A percentile compares a stretch with the other conserved stretches of the same genome.
Evolutionary conservation across 2,888 invertebrate genomes (phyloP).

Genomic region (Abscondita cerata): DNA sequence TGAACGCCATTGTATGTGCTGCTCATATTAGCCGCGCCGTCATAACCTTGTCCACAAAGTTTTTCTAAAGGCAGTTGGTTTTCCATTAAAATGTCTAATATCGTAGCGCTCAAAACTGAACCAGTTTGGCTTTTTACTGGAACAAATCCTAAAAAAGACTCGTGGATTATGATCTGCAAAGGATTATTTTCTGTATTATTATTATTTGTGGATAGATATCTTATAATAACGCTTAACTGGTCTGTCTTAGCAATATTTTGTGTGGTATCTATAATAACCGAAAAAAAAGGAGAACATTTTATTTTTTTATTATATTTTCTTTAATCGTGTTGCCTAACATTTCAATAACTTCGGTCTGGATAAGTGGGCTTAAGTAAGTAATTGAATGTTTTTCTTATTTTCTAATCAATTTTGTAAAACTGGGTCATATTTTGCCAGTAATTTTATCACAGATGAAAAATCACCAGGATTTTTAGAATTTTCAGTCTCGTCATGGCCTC

Average conservation of each 20-base stretch:
- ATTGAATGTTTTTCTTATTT: constrained; percentile 3
- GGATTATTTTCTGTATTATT: background rate
- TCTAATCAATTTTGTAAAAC: constrained; percentile 1
- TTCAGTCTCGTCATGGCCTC: background rate
- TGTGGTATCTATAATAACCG: background rate
- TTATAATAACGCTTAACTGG: background rate
- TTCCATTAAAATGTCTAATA: background rate
- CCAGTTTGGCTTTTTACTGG: too few relatives aligned
- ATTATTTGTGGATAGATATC: background rate
- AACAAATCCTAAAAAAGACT: constrained; percentile 1
- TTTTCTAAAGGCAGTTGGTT: background rate
- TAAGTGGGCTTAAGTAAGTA: too few relatives aligned
- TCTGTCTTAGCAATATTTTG: too few relatives aligned
- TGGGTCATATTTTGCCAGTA: constrained; percentile 2
- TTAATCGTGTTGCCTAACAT: background rate
- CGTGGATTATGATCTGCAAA: background rate
- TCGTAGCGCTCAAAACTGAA: background rate
- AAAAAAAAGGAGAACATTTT: background rate
- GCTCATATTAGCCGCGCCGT: constrained; percentile 8
- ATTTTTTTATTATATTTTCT: background rate
- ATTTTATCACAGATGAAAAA: background rate
- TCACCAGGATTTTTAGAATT: constrained; percentile 1
- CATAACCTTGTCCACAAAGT: constrained; percentile 4
- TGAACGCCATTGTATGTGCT: constrained; percentile 17
- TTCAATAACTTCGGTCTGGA: too few relatives aligned